A percentile compares a stretch with the other conserved stretches of the same genome.
Evolutionary conservation across 1,140 invertebrate species (phyloP).

Genomic region (Fopius arisanus): DNA sequence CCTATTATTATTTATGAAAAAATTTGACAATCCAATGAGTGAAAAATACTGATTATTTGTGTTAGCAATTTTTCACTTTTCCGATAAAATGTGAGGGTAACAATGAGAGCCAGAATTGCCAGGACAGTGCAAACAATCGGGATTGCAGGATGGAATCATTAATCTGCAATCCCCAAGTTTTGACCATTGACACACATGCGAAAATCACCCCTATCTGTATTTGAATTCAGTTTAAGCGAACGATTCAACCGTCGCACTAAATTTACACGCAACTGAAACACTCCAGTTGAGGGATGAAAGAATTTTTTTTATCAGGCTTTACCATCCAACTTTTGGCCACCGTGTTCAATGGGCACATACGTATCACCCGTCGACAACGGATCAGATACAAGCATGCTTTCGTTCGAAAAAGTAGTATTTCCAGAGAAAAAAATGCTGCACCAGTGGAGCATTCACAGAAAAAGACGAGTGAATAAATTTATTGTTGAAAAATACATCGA

Average conservation of each 20-base stretch:
- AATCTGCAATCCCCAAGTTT: conserved; percentile 15
- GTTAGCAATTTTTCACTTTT: neutral
- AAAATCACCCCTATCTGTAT: conserved; percentile 11
- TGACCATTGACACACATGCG: neutral
- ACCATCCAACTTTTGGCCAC: neutral
- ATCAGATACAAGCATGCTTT: neutral
- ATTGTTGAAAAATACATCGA: neutral
- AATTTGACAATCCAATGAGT: too few relatives aligned
- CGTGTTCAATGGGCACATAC: neutral
- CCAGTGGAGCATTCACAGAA: neutral
- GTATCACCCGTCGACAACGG: neutral
- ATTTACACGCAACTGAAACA: neutral
- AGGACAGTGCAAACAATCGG: neutral
- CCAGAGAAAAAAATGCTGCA: neutral
- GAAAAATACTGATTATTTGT: neutral
- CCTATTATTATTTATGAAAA: too few relatives aligned
- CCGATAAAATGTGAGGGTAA: neutral
- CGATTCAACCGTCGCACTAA: neutral
- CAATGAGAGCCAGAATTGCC: neutral
- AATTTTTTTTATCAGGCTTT: neutral
- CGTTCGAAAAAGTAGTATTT: neutral
- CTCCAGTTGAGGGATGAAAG: neutral
- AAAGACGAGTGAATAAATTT: neutral
- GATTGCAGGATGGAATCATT: neutral
- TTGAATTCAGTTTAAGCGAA: conserved; percentile 4